Evolutionary conservation across 2,797 vertebrate species (phyloP).

Genomic region (Danio jaintianensis): DNA sequence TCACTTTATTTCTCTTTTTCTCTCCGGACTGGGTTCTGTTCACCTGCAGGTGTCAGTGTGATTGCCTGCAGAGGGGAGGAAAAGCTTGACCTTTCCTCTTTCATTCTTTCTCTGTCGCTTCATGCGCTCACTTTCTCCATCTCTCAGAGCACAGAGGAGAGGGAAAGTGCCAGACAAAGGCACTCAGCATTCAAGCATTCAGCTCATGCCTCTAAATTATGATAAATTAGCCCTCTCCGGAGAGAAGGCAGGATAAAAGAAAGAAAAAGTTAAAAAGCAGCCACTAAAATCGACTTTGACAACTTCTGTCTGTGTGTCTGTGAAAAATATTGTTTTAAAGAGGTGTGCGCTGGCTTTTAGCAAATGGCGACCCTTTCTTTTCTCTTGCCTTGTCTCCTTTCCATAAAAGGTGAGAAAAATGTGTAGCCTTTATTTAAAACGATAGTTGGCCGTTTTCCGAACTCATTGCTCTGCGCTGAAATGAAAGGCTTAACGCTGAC

Average conservation of each 20-base stretch:
- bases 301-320: conserved; percentile 52
- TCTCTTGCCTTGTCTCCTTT: conserved; percentile 9
- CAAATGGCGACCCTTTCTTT: conserved; percentile 51
- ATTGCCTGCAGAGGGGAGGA: conserved; percentile 33
- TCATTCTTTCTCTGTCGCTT: conserved; percentile 27
- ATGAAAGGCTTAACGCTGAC: conserved; percentile 38
- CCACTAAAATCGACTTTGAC: conserved; percentile 68
- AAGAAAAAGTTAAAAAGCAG: conserved; percentile 64
- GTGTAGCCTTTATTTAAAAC: conserved; percentile 27
- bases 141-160: conserved; percentile 37
- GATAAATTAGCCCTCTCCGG: conserved; percentile 70
- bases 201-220: conserved; percentile 60
- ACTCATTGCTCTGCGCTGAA: conserved; percentile 14
- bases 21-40: conserved; percentile 11
- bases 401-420: conserved; percentile 39
- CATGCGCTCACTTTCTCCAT: conserved; percentile 16
- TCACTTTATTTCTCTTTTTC: conserved; percentile 13
- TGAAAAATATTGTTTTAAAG: conserved; percentile 57
- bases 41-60: conserved; percentile 31
- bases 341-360: conserved; percentile 56
- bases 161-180: conserved; percentile 61
- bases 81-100: conserved; percentile 51
- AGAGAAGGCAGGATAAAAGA: conserved; percentile 55
- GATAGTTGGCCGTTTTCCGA: conserved; percentile 35
- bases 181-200: conserved; percentile 64